Evolutionary conservation across 2,888 invertebrate genomes (phyloP), one percentile per base, ranked within the genome.

Genomic region (Meteorus cinctellus): DNA sequence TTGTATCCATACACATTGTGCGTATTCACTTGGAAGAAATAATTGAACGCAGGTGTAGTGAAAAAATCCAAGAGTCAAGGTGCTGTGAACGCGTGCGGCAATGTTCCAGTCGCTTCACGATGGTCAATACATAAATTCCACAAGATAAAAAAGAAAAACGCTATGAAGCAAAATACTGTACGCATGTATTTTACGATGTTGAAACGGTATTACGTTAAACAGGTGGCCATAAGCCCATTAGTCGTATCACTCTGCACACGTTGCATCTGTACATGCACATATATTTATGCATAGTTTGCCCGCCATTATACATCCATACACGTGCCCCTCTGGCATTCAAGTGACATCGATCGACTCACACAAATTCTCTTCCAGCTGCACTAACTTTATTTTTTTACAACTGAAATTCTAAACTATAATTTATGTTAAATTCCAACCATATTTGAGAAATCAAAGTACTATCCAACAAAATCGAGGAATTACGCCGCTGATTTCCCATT

Each of bases 171-270:
- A 27, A 68, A 68, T 24, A 51, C 31, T 29, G 27, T 51, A 31
- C 31, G 51, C 48, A 51, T 51, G 48, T 51, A 68, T 31, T 59
- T 72, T 41, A 60, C 71, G 62, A 72, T 72, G 71, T 60, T 62
- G 60, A 72, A 62, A 29, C 31, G 34, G 48, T 48, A 48, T 14
- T 66, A 76, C 77, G 78, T 78, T 79, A 78, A 81, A 78, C 79
- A 81, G 80, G 80, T 81, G 80, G 79, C 77, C 77, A 80, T 76
- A 75, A 75, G 79, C 73, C 78, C 77, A 79, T 79, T 80, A 79
- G 77, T 48, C 69, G 59, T 70, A 69, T 74, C 78, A 79, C 77
- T 78, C 76, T 59, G 78, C 63, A 34, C 77, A 76, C 78, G 72
- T 77, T 78, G 76, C 76, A 72, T 72, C 55, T 51, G 68, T 62